These are phyloP conservation scores for Sisyra terminalis DNA, from an alignment of 2,888 invertebrate genomes.

Conservation along the genomic window DNA sequence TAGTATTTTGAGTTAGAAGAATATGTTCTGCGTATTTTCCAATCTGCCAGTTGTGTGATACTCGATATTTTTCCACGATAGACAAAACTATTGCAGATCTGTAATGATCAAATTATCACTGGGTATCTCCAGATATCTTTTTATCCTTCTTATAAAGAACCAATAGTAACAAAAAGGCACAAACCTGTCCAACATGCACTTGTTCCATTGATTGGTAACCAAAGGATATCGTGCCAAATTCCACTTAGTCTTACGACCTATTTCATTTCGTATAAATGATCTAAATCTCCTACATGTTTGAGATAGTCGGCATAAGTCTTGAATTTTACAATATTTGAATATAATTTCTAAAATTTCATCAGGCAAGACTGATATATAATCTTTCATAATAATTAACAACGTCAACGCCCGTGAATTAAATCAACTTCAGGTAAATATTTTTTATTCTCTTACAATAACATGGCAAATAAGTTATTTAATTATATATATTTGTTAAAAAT, in stretches of 20 bases:
- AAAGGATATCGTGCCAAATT: constrained; percentile 6
- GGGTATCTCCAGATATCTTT: no score
- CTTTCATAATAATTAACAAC: no score
- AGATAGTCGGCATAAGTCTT: constrained; percentile 31
- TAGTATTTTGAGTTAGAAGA: constrained; percentile 26
- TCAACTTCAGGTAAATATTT: no score
- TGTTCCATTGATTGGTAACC: constrained; percentile 14
- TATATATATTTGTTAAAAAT: no score
- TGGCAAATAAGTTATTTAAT: no score
- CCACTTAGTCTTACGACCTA: constrained; percentile 1
- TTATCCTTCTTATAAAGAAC: no score
- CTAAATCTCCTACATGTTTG: constrained; percentile 30
- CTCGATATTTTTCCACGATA: constrained; percentile 24
- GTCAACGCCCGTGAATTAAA: no score
- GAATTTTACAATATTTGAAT: constrained; percentile 31
- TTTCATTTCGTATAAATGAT: constrained; percentile 25
- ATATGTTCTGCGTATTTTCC: constrained; percentile 32
- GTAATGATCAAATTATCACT: constrained; percentile 8
- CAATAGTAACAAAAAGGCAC: background rate
- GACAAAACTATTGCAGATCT: constrained; percentile 23
- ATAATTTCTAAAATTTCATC: constrained; percentile 32
- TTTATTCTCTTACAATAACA: no score
- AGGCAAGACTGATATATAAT: constrained; percentile 19
- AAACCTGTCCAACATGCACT: constrained; percentile 13
- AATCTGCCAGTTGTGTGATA: constrained; percentile 36